These are phyloP conservation scores for Carpatolechia fugitivella DNA, from an alignment of 2,888 invertebrate species.

Conservation along the genomic window DNA sequence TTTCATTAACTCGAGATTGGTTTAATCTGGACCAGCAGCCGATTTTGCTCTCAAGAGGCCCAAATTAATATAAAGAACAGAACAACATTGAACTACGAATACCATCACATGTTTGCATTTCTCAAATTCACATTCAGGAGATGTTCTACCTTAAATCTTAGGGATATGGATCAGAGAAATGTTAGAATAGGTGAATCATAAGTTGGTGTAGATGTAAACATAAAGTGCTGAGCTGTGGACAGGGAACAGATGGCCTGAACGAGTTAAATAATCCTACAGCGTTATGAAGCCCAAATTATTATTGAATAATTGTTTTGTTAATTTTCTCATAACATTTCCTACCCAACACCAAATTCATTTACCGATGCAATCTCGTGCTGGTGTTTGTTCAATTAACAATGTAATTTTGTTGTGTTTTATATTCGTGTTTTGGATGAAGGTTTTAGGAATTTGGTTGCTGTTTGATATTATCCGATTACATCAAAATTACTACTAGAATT, in stretches of 20 bases:
- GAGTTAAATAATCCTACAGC: constrained; percentile 50
- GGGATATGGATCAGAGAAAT: constrained; percentile 24
- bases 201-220: constrained; percentile 34
- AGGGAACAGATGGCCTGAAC: constrained; percentile 69
- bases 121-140: neutral
- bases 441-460: neutral
- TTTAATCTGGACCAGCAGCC: constrained; percentile 59
- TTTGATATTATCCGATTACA: too few relatives aligned
- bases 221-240: constrained; percentile 49
- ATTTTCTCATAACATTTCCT: constrained; percentile 40
- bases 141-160: neutral
- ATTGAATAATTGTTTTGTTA: constrained; percentile 65
- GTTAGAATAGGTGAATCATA: constrained; percentile 15
- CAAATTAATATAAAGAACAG: constrained; percentile 74
- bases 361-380: constrained; percentile 23
- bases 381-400: constrained; percentile 27
- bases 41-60: constrained; percentile 63
- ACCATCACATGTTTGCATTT: neutral
- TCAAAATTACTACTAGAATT: too few relatives aligned
- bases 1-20: constrained; percentile 64
- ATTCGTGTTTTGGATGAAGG: neutral
- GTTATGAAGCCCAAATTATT: constrained; percentile 55
- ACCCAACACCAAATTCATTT: constrained; percentile 32
- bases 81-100: constrained; percentile 43
- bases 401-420: constrained; percentile 25